Percentiles rank a stretch among this genome's conserved stretches.
These are phyloP conservation scores for Hybos culiciformis DNA, from an alignment of 2,888 invertebrate species.

Conservation along the genomic window DNA sequence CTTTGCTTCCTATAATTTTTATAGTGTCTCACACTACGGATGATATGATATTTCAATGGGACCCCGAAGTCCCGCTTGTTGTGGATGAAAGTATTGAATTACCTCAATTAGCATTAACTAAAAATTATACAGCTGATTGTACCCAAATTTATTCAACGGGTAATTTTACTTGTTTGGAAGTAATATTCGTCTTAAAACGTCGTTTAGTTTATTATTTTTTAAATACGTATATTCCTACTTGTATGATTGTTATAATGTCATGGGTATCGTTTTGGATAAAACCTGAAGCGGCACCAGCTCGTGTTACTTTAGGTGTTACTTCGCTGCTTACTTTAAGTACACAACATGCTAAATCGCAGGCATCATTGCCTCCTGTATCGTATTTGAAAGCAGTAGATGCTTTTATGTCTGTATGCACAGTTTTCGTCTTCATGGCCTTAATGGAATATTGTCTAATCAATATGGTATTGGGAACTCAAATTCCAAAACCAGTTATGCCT, in stretches of 20 bases:
- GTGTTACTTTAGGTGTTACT: constrained; percentile 85
- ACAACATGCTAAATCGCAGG: constrained; percentile 85
- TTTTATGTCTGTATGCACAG: constrained; percentile 84
- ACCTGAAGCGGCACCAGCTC: constrained; percentile 84
- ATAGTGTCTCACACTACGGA: constrained; percentile 80
- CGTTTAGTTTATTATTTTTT: constrained; percentile 83
- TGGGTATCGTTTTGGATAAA: constrained; percentile 96
- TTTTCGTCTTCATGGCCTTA: constrained; percentile 85
- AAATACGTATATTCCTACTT: constrained; percentile 88
- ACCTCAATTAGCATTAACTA: constrained; percentile 75
- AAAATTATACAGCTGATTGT: constrained; percentile 79
- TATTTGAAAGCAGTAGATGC: constrained; percentile 87
- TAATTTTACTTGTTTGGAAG: constrained; percentile 84
- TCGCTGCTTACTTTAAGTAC: constrained; percentile 78
- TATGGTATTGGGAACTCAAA: constrained; percentile 35
- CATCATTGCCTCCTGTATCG: constrained; percentile 84
- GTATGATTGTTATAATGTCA: constrained; percentile 91
- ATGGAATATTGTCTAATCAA: constrained; percentile 89
- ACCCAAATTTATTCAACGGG: constrained; percentile 53
- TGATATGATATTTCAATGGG: constrained; percentile 82
- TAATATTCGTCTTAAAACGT: constrained; percentile 76
- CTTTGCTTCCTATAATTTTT: not conserved
- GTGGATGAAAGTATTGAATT: constrained; percentile 79
- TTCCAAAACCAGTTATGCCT: constrained; percentile 24
- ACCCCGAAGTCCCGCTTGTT: constrained; percentile 71